phyloP scores from a whole-genome alignment of 2,113 vertebrate genomes.

The Rhombomys opimus region DNA sequence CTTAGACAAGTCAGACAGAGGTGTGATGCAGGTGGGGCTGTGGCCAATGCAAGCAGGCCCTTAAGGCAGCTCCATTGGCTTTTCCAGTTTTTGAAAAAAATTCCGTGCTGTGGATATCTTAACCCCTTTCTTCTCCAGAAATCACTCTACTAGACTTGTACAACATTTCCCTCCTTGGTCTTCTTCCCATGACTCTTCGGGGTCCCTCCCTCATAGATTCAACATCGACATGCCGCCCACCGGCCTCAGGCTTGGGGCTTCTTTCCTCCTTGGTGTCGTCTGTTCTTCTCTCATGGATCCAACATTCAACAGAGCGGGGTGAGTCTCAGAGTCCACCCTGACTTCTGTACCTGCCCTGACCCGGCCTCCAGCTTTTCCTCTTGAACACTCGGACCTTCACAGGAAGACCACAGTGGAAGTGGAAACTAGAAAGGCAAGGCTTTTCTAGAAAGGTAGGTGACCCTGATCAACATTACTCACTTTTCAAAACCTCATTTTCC shows the following conservation, averaged over 20 bases:
- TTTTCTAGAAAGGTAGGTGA: neutral
- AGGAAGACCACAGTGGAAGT: accelerated
- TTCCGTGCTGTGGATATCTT: neutral
- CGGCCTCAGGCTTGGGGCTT: no score
- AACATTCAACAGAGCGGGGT: neutral
- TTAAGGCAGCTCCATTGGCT: neutral
- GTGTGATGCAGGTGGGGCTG: neutral
- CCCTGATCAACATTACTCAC: neutral
- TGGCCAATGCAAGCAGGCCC: neutral
- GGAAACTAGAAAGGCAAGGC: neutral
- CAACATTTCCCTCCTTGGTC: neutral
- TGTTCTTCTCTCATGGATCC: neutral
- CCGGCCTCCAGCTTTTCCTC: neutral
- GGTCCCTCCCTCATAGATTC: neutral
- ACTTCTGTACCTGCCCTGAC: neutral
- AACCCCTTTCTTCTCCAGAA: neutral
- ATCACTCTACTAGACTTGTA: neutral
- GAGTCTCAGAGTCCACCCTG: neutral
- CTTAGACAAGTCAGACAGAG: neutral
- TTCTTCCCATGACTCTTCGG: neutral
- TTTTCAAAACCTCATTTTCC: neutral
- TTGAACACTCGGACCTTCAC: neutral
- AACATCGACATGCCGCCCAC: no score
- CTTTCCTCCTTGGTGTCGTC: neutral
- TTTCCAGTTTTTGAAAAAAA: neutral